phyloP scores from a whole-genome alignment of 64 coral and sea anemone species.

The Hydrozoanthus tunicans region DNA sequence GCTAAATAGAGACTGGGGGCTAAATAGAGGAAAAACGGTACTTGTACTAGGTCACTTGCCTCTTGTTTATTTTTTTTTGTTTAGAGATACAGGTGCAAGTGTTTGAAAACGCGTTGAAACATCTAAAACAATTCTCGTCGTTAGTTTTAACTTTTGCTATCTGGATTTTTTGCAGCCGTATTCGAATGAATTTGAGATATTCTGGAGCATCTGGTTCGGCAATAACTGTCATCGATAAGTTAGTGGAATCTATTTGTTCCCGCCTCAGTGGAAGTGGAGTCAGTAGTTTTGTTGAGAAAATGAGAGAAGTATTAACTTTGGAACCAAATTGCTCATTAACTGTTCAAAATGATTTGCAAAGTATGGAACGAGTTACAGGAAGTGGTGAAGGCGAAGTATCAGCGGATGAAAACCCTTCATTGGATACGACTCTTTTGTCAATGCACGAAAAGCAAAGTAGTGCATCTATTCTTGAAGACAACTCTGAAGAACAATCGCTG shows the following conservation, averaged over 20 bases:
- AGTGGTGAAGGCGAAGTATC: background rate
- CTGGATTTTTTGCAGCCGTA: slow-evolving; percentile 20
- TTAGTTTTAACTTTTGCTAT: background rate
- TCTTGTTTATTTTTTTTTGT: too few relatives aligned
- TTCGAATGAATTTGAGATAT: background rate
- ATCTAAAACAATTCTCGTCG: too few relatives aligned
- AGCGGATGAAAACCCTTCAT: background rate
- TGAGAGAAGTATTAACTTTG: slow-evolving; percentile 7
- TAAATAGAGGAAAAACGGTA: too few relatives aligned
- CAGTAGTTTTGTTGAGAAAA: slow-evolving; percentile 18
- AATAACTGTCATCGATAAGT: slow-evolving; percentile 25
- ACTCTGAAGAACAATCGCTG: background rate
- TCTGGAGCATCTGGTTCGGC: background rate
- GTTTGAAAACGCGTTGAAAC: too few relatives aligned
- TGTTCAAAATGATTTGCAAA: background rate
- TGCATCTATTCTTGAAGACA: background rate
- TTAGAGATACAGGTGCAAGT: too few relatives aligned
- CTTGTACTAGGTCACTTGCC: too few relatives aligned
- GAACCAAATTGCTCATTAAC: background rate
- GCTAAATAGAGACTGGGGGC: too few relatives aligned
- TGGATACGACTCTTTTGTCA: background rate
- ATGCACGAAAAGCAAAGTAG: background rate
- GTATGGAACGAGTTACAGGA: background rate
- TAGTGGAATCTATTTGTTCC: slow-evolving; percentile 29
- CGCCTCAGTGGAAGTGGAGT: slow-evolving; percentile 17